Base-by-base conservation (phyloP, 2,113 vertebrate genomes). In the Pristiophorus japonicus region DNA sequence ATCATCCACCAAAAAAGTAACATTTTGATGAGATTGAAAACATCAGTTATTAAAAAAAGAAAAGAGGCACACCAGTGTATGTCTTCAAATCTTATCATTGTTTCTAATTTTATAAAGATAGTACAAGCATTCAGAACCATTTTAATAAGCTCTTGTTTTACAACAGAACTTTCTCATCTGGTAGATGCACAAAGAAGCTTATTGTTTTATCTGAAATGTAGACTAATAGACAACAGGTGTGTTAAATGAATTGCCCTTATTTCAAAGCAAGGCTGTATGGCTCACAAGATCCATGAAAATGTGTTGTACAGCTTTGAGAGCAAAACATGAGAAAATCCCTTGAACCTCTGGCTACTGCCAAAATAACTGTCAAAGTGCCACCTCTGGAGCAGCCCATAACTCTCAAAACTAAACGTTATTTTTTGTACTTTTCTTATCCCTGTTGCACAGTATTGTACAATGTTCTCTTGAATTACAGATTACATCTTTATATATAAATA, bases 201-300 rank as follows among this genome's bases (percentile, higher is more conserved):
- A 94, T 70, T 94, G 42, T 70, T 73, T 47, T 45, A 94, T 94
- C 62, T 70, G 66, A 63, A 94, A 45, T 27, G 92, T 27, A 30
- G 63, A 12, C 65, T 94, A 94, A 94, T 94, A 94, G 42, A 70
- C 92, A 94, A 70, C 92, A 94, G 65, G 92, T 70, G 92, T 94
- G 45, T 30, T 42, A 51, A 94, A 45, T 27, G 70, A 47, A 94
- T 65, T 30, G 38, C 45, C 65, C 92, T 94, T 27, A 30, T 94
- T 94, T 94, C 92, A 94, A 94, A 94, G 92, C 65, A 70, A 70
- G 92, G 24, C 11, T 47, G 24, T 70, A 70, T 30, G 38, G 65
- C 42, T 45, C 42, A 70, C 65, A 94, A 20, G 42, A 70, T n/a
- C 42, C 65, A 70, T 94, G 65, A 70, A 94, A 94, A 94, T 94